phyloP scores from a whole-genome alignment of 2,113 vertebrate species.

The Halichoerus grypus region DNA sequence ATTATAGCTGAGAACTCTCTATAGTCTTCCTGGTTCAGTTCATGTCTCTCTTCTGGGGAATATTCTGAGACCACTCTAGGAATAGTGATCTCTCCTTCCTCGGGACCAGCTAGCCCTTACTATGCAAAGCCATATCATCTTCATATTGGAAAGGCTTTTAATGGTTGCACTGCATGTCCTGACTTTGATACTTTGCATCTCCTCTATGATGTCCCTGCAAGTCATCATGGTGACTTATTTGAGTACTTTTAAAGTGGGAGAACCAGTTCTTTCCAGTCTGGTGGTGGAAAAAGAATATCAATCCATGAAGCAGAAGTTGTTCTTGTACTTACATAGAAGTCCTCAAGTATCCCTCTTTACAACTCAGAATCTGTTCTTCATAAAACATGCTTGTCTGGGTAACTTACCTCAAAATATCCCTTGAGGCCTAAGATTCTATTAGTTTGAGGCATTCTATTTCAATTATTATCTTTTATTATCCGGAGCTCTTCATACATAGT shows the following conservation, averaged over 20 bases:
- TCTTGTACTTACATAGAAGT: not conserved
- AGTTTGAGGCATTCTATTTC: not conserved
- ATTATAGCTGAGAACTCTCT: not conserved
- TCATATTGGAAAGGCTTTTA: not conserved
- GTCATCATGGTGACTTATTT: not conserved
- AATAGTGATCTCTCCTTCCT: not conserved
- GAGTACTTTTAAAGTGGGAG: not conserved
- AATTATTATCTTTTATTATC: not conserved
- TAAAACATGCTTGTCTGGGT: not conserved
- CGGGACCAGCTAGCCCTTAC: accelerated
- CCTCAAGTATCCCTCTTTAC: not conserved
- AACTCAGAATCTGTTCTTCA: not conserved
- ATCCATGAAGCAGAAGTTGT: not conserved
- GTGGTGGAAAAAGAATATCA: not conserved
- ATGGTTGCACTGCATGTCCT: not conserved
- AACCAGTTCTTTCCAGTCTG: not conserved
- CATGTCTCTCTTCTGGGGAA: not conserved
- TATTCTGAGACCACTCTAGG: not conserved
- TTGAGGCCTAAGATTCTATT: not conserved
- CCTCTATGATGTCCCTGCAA: not conserved
- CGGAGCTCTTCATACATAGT: not conserved
- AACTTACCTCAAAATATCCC: not conserved
- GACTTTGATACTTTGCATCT: not conserved
- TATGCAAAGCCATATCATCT: not conserved
- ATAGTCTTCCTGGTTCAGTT: not conserved